Percentiles rank a stretch among this genome's conserved stretches.
Evolutionary conservation across 2,113 vertebrate genomes (phyloP).

Genomic region (Ploceus nigricollis): DNA sequence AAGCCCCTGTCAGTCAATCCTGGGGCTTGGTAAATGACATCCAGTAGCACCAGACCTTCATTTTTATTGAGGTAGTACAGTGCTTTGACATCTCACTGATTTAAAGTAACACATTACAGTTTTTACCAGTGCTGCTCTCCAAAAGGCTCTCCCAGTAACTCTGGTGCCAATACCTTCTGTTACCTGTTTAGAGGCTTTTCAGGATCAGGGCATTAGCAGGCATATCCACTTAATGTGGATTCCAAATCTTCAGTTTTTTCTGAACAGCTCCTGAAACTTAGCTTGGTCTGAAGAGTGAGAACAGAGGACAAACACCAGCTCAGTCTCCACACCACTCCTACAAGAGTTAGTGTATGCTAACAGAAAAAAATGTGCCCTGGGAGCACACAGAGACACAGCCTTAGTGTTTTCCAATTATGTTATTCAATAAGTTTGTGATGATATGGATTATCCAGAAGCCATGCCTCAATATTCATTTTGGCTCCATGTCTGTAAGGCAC

Average conservation of each 20-base stretch:
- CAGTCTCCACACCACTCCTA: neutral
- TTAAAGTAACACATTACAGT: neutral
- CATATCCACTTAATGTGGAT: neutral
- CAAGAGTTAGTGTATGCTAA: neutral
- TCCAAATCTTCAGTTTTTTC: neutral
- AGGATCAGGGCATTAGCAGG: neutral
- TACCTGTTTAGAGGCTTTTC: neutral
- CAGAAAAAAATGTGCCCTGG: neutral
- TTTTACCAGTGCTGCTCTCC: neutral
- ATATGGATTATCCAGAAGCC: neutral
- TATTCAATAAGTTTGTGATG: neutral
- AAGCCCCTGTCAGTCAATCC: neutral
- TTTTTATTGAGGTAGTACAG: neutral
- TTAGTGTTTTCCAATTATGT: neutral
- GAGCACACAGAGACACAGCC: neutral
- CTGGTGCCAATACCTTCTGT: neutral
- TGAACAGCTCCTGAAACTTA: neutral
- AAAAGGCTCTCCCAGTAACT: neutral
- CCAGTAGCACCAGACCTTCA: neutral
- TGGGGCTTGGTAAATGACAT: neutral
- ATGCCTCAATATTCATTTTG: neutral
- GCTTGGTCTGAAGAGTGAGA: neutral
- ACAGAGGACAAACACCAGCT: neutral
- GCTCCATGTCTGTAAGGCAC: neutral
- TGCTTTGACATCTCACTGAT: neutral